These are phyloP conservation scores for Limnephilus marmoratus DNA, from an alignment of 2,888 invertebrate genomes.

Conservation along the genomic window DNA sequence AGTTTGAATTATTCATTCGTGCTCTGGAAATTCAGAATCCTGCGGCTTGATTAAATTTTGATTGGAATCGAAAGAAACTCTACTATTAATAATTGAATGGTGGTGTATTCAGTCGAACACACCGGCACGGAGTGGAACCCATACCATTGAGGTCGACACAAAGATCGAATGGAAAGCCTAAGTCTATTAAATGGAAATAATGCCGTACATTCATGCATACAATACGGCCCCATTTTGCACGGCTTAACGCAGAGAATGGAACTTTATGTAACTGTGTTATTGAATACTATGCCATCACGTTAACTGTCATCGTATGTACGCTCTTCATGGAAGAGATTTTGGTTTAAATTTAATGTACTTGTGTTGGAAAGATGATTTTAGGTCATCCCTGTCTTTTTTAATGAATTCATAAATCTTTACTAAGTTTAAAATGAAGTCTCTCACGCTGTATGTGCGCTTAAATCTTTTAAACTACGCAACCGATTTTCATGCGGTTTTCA, in stretches of 20 bases:
- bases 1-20: conserved; percentile 45
- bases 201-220: conserved; percentile 38
- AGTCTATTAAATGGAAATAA: conserved; percentile 54
- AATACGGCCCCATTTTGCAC: conserved; percentile 10
- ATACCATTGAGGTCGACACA: conserved; percentile 51
- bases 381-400: not conserved
- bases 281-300: not conserved
- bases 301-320: not conserved
- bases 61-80: conserved; percentile 57
- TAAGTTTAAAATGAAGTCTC: too few relatives aligned
- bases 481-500: too few relatives aligned
- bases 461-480: too few relatives aligned
- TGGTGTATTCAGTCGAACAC: conserved; percentile 53
- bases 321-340: not conserved
- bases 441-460: too few relatives aligned
- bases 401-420: not conserved
- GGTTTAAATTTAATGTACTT: not conserved
- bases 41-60: conserved; percentile 60
- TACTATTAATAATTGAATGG: conserved; percentile 58
- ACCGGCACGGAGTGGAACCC: conserved; percentile 45
- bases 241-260: not conserved
- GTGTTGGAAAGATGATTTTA: not conserved
- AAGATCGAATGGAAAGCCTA: conserved; percentile 49
- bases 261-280: conserved; percentile 6
- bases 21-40: conserved; percentile 28